Conservation (phyloP, 1,140 invertebrate genomes). For the Papilio xuthus region DNA sequence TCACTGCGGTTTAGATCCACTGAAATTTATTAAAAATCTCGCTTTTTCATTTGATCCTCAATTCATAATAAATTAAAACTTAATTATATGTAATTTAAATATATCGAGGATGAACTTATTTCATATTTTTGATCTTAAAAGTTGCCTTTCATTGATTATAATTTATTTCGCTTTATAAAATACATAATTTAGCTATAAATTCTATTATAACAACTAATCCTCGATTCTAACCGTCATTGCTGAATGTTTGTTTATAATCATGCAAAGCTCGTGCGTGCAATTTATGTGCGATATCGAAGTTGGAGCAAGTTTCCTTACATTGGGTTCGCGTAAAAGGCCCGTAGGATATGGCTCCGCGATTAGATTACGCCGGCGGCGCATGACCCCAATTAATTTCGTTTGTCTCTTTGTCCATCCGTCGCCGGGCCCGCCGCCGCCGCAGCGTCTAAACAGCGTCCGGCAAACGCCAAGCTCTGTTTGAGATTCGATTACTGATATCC, state of each 20-base stretch:
- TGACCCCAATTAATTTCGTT: slow-evolving; percentile 78
- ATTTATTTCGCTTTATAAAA: too few species aligned
- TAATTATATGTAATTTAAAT: too few species aligned
- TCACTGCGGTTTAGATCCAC: background rate
- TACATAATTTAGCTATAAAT: background rate
- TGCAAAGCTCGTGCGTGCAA: slow-evolving; percentile 45
- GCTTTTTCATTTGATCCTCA: too few species aligned
- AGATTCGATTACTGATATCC: slow-evolving; percentile 74
- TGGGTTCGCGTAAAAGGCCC: slow-evolving; percentile 51
- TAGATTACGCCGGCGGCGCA: slow-evolving; percentile 71
- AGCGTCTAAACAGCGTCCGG: slow-evolving; percentile 65
- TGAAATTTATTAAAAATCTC: too few species aligned
- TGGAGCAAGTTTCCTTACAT: slow-evolving; percentile 51
- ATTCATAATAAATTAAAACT: too few species aligned
- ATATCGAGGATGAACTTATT: too few species aligned
- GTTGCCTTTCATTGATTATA: too few species aligned
- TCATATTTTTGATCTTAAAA: too few species aligned
- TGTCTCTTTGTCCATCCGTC: slow-evolving; percentile 71
- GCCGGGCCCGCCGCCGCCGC: slow-evolving; percentile 42
- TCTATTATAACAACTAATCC: background rate
- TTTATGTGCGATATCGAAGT: slow-evolving; percentile 51
- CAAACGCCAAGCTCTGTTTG: slow-evolving; percentile 63
- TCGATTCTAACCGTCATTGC: background rate
- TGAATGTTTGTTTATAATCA: slow-evolving; percentile 1
- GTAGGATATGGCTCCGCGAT: slow-evolving; percentile 52